Conservation (phyloP, 1,140 invertebrate species). For the Eulimnadia texana region DNA sequence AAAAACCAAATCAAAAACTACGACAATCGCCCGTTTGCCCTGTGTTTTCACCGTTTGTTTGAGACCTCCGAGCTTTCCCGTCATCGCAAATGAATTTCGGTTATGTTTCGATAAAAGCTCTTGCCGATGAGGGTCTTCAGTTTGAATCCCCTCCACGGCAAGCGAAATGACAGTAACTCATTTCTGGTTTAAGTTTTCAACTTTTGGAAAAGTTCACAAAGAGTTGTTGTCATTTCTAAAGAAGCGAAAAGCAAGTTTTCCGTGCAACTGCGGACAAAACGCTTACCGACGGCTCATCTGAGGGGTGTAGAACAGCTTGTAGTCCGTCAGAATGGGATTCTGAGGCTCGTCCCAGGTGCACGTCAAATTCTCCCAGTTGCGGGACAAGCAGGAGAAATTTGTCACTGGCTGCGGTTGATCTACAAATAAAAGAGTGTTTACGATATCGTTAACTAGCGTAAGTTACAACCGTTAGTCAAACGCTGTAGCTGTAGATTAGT, state of each 20-base stretch:
- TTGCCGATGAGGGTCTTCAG: no score
- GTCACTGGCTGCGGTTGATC: conserved; percentile 19
- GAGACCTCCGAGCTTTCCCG: not conserved
- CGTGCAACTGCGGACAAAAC: not conserved
- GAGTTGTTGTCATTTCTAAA: not conserved
- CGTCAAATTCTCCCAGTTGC: conserved; percentile 21
- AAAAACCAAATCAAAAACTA: not conserved
- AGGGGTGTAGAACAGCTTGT: conserved; percentile 12
- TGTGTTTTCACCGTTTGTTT: not conserved
- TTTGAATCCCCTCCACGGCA: no score
- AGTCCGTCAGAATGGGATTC: conserved; percentile 21
- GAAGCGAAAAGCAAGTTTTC: not conserved
- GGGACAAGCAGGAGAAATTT: conserved; percentile 21
- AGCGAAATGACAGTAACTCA: no score
- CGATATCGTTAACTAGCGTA: not conserved
- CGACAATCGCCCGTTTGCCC: not conserved
- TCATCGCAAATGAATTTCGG: no score
- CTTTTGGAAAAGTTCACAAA: no score
- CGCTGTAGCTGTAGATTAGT: no score
- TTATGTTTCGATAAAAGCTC: no score
- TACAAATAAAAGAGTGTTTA: conserved; percentile 6
- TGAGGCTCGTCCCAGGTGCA: conserved; percentile 20
- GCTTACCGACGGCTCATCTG: not conserved
- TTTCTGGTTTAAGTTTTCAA: no score
- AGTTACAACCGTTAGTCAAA: no score